A percentile compares a stretch with the other conserved stretches of the same genome.
These are phyloP conservation scores for Wasmannia auropunctata DNA, from an alignment of 1,140 invertebrate genomes.

Conservation along the genomic window DNA sequence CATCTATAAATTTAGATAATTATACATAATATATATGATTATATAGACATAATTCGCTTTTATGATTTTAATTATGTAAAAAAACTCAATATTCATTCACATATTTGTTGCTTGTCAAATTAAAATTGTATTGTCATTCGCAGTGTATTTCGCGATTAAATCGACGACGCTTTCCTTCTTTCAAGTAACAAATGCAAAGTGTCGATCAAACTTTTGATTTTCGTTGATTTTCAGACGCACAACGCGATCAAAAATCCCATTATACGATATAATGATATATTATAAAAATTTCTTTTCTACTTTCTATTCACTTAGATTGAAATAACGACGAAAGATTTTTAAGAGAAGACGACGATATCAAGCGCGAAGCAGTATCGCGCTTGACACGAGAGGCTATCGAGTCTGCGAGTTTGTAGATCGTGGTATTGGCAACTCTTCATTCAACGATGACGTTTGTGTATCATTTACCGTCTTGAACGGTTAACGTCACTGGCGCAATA, in stretches of 20 bases:
- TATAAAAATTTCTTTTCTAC: not conserved
- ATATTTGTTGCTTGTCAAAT: not conserved
- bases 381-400: conserved; percentile 26
- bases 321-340: not conserved
- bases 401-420: not conserved
- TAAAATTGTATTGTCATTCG: not conserved
- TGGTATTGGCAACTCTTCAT: not conserved
- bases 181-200: not conserved
- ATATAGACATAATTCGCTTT: not conserved
- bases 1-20: not conserved
- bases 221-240: not conserved
- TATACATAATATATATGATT: not conserved
- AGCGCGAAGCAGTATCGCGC: not conserved
- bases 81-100: not conserved
- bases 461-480: not conserved
- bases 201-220: not conserved
- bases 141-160: not conserved
- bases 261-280: not conserved
- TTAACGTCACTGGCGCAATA: not conserved
- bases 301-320: not conserved
- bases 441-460: not conserved
- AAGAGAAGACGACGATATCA: not conserved
- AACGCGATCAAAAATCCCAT: not conserved
- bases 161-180: not conserved
- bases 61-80: not conserved